A percentile compares a stretch with the other conserved stretches of the same genome.
These are phyloP conservation scores for Polia nebulosa DNA, from an alignment of 2,888 invertebrate species.

Conservation along the genomic window DNA sequence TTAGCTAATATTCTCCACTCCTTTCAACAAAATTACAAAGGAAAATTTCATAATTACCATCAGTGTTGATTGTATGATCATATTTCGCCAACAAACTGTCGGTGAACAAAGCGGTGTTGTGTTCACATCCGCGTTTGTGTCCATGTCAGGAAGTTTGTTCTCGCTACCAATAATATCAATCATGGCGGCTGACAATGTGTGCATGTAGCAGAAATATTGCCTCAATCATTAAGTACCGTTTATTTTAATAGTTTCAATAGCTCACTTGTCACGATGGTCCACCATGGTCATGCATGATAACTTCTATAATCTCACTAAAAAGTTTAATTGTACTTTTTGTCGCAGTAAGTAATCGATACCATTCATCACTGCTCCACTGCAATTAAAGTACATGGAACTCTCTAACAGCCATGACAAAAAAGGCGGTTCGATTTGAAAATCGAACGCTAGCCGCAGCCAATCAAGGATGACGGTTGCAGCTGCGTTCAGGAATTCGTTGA, in stretches of 20 bases:
- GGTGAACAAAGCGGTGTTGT: conserved; percentile 53
- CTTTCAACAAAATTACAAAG: conserved; percentile 24
- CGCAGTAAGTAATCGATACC: conserved; percentile 37
- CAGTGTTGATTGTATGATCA: conserved; percentile 39
- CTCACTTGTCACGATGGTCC: conserved; percentile 5
- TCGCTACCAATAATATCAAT: conserved; percentile 54
- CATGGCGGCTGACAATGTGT: conserved; percentile 33
- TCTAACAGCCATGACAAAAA: conserved; percentile 65
- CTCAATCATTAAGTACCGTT: conserved; percentile 14
- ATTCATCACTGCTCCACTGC: conserved; percentile 50
- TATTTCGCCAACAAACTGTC: conserved; percentile 52
- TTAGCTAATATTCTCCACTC: conserved; percentile 10
- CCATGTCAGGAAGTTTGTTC: conserved; percentile 60
- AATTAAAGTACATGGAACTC: conserved; percentile 62
- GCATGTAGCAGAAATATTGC: conserved; percentile 11
- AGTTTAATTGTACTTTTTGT: conserved; percentile 42
- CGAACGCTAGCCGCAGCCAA: conserved; percentile 78
- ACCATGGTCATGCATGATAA: conserved; percentile 25
- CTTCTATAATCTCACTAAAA: conserved; percentile 34
- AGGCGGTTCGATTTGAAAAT: conserved; percentile 78
- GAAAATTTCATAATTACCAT: conserved; percentile 27
- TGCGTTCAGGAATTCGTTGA: conserved; percentile 89
- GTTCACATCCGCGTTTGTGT: conserved; percentile 59
- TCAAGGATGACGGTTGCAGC: conserved; percentile 86
- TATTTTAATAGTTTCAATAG: conserved; percentile 15